These are phyloP conservation scores for Crioceris asparagi DNA, from an alignment of 2,888 invertebrate genomes.

Conservation along the genomic window DNA sequence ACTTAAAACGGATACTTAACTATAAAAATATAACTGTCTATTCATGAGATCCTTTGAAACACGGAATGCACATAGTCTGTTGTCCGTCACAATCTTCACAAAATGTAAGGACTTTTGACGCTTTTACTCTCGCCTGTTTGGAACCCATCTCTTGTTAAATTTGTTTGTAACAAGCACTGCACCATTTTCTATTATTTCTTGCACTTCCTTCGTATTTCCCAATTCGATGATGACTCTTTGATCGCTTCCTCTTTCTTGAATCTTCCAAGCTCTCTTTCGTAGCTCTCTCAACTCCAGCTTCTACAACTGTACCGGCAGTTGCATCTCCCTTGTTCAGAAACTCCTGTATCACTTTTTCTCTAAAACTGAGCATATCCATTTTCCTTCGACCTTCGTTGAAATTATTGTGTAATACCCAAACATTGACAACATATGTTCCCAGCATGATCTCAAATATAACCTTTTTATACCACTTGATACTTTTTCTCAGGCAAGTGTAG, in stretches of 20 bases:
- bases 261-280: background rate
- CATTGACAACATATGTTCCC: conserved; percentile 6
- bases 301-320: background rate
- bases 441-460: conserved; percentile 4
- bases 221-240: conserved; percentile 10
- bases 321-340: background rate
- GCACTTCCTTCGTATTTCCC: conserved; percentile 11
- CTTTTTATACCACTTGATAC: conserved; percentile 2
- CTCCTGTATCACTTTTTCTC: conserved; percentile 1
- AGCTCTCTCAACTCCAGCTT: background rate
- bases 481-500: conserved; percentile 3
- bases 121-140: conserved; percentile 9
- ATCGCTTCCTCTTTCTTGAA: conserved; percentile 6
- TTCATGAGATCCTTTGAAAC: conserved; percentile 10
- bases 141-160: conserved; percentile 10
- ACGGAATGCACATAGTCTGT: conserved; percentile 6
- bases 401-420: conserved; percentile 1
- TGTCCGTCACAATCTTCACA: conserved; percentile 7
- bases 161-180: conserved; percentile 11
- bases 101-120: conserved; percentile 10
- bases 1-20: background rate
- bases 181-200: conserved; percentile 12
- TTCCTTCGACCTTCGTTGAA: background rate
- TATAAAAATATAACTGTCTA: conserved; percentile 13
- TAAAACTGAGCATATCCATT: background rate